Percentiles rank a stretch among this genome's conserved stretches.
Evolutionary conservation across 2,797 vertebrate species (phyloP).

Genomic region (Pyrocephalus nanus): DNA sequence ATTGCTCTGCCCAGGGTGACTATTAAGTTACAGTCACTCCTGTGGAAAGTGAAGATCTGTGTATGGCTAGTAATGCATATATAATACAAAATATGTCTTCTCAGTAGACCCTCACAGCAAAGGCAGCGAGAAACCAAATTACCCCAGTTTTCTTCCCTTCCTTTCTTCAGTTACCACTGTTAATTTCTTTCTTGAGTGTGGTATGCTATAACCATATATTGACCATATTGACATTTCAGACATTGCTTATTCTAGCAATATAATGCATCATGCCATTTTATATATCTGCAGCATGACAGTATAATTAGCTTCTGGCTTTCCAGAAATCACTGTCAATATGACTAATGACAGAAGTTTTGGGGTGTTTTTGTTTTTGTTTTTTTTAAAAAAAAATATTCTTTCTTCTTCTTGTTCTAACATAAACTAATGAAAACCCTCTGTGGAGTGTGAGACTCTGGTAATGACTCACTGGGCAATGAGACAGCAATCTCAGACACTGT

Average conservation of each 20-base stretch:
- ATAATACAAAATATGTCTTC: background rate
- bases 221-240: background rate
- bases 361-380: too few relatives aligned
- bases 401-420: background rate
- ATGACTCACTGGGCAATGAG: conserved; percentile 29
- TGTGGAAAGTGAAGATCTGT: background rate
- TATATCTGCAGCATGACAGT: background rate
- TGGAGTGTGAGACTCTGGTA: background rate
- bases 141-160: background rate
- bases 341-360: background rate
- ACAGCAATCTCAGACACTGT: conserved; percentile 21
- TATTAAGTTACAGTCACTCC: background rate
- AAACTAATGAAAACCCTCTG: background rate
- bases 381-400: background rate
- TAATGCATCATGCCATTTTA: background rate
- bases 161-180: background rate
- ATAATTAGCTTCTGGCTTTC: conserved; percentile 36
- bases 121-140: background rate
- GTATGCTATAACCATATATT: background rate
- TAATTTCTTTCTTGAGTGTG: background rate
- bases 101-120: background rate
- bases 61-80: background rate
- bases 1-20: background rate
- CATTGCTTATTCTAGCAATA: background rate
- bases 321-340: conserved; percentile 1